Percentiles rank a stretch among this genome's conserved stretches.
These are phyloP conservation scores for Theonella swinhoei DNA, from an alignment of 37 sponge, comb jelly and placozoan genomes.

Conservation along the genomic window DNA sequence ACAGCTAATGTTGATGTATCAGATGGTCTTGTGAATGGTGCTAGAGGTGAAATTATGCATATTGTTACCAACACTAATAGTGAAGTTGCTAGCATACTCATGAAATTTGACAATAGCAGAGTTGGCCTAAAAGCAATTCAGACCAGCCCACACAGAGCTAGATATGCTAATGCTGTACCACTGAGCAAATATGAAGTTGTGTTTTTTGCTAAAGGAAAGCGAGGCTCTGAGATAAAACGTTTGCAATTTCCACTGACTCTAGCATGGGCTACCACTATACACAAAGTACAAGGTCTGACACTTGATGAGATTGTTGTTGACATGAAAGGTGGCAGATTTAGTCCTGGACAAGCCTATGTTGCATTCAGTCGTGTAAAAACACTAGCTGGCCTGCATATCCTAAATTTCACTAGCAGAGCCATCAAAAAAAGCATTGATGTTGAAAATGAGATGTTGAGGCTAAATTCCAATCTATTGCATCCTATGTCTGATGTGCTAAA, in stretches of 20 bases:
- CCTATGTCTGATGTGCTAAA: not conserved
- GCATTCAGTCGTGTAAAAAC: constrained; percentile 28
- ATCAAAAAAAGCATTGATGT: constrained; percentile 4
- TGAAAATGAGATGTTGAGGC: not conserved
- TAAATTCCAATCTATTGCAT: not conserved
- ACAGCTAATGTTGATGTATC: constrained; percentile 53
- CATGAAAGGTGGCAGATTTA: constrained; percentile 24
- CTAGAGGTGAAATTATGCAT: not conserved
- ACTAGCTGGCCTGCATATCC: constrained; percentile 7
- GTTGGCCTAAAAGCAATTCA: constrained; percentile 33
- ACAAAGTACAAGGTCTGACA: constrained; percentile 45
- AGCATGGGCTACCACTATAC: not conserved
- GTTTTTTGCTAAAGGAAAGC: constrained; percentile 30
- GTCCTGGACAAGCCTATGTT: constrained; percentile 30
- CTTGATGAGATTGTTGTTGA: constrained; percentile 51
- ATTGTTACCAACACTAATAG: constrained; percentile 19
- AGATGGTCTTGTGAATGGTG: constrained; percentile 16
- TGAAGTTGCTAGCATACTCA: constrained; percentile 27
- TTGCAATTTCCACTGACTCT: constrained; percentile 47
- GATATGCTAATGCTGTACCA: constrained; percentile 39
- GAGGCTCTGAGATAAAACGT: constrained; percentile 36
- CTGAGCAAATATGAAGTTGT: constrained; percentile 35
- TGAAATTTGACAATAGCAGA: constrained; percentile 47
- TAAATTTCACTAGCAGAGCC: constrained; percentile 18
- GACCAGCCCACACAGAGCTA: constrained; percentile 18